Percentiles rank a stretch among this genome's conserved stretches.
Evolutionary conservation across 2,888 invertebrate genomes (phyloP).

Genomic region (Sphaerophoria rueppellii): DNA sequence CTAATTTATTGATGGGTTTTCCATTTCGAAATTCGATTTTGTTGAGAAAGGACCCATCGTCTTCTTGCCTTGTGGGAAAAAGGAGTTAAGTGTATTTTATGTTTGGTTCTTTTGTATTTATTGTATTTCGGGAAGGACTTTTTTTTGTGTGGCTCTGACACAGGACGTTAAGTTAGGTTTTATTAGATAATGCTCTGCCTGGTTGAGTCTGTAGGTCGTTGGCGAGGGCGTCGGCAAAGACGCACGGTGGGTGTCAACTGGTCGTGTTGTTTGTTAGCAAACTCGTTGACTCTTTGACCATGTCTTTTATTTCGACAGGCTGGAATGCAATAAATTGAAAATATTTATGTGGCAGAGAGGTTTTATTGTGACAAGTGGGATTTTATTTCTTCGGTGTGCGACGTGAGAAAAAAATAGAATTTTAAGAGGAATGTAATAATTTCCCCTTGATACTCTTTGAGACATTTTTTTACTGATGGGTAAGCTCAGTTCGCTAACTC

Average conservation of each 20-base stretch:
- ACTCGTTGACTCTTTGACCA: constrained; percentile 24
- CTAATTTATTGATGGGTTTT: constrained; percentile 59
- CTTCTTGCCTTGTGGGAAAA: neutral
- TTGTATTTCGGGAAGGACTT: constrained; percentile 11
- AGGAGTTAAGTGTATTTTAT: constrained; percentile 39
- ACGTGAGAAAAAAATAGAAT: too few species aligned
- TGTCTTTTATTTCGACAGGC: neutral
- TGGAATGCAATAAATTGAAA: neutral
- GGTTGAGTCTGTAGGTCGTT: neutral
- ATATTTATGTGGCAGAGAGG: constrained; percentile 7
- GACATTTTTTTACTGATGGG: too few species aligned
- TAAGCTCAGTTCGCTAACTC: too few species aligned
- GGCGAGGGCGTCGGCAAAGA: too few species aligned
- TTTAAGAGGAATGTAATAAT: too few species aligned
- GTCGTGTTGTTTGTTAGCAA: neutral
- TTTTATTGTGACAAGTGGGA: constrained; percentile 15
- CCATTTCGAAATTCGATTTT: constrained; percentile 46
- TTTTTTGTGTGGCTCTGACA: constrained; percentile 44
- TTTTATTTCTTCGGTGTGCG: neutral
- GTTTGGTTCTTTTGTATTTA: constrained; percentile 35
- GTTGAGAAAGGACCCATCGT: neutral
- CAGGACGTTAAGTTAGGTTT: constrained; percentile 21
- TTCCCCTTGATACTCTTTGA: too few species aligned
- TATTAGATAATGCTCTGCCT: constrained; percentile 31
- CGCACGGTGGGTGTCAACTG: too few species aligned